phyloP scores from a whole-genome alignment of 2,797 vertebrate species.

The Loriculus beryllinus region DNA sequence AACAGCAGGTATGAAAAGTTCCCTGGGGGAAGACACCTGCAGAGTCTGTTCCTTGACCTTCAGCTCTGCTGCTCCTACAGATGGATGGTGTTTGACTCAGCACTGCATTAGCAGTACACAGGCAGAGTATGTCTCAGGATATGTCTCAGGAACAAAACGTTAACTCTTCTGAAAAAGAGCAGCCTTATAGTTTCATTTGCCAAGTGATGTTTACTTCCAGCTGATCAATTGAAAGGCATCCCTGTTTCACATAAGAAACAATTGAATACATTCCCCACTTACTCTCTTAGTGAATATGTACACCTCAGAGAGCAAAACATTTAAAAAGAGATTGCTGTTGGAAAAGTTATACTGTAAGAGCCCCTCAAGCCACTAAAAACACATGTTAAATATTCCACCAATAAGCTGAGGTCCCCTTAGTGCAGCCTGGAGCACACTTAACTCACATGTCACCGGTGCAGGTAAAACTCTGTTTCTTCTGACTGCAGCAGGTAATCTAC shows the following conservation, averaged over 20 bases:
- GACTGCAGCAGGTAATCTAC: not conserved
- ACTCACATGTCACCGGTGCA: not conserved
- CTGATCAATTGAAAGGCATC: not conserved
- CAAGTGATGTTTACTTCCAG: not conserved
- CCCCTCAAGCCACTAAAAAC: not conserved
- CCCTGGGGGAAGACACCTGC: constrained; percentile 52
- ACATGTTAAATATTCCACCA: not conserved
- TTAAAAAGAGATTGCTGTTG: not conserved
- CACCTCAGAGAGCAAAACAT: not conserved
- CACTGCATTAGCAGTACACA: not conserved
- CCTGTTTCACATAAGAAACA: not conserved
- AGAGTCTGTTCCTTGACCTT: constrained; percentile 25
- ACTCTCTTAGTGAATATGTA: not conserved
- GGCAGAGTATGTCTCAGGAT: not conserved
- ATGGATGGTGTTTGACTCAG: constrained; percentile 3
- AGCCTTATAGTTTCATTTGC: not conserved
- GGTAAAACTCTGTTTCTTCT: not conserved
- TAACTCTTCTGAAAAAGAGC: not conserved
- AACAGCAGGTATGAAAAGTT: constrained; percentile 19
- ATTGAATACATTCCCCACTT: not conserved
- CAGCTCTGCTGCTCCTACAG: not conserved
- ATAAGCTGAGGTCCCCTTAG: not conserved
- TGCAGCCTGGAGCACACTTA: not conserved
- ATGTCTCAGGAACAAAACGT: not conserved
- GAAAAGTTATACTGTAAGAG: not conserved